Percentiles rank a stretch among this genome's conserved stretches.
These are phyloP conservation scores for Melanotaenia duboulayi DNA, from an alignment of 2,113 vertebrate species.

Conservation along the genomic window DNA sequence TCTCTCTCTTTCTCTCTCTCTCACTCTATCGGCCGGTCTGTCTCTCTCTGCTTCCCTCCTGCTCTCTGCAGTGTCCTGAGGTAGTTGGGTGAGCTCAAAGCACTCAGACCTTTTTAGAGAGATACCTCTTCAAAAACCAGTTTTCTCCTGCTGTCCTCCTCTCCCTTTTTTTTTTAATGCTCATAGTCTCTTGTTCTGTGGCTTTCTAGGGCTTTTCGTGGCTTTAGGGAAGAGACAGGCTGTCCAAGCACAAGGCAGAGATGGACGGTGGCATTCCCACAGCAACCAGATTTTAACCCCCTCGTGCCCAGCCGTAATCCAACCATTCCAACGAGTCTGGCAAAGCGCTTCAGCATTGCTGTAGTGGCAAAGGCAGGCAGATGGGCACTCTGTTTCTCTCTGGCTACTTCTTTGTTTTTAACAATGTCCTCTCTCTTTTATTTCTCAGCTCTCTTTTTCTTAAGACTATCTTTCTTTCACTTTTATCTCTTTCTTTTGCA, in stretches of 20 bases:
- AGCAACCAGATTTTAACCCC: slow-evolving; percentile 75
- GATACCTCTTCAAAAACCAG: slow-evolving; percentile 73
- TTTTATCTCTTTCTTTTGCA: slow-evolving; percentile 28
- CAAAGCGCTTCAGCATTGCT: slow-evolving; percentile 49
- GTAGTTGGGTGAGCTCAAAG: slow-evolving; percentile 81
- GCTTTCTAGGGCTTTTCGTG: slow-evolving; percentile 61
- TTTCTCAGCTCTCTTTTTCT: not conserved
- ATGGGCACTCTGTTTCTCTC: slow-evolving; percentile 36
- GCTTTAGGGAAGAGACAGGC: slow-evolving; percentile 59
- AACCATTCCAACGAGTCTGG: slow-evolving; percentile 39
- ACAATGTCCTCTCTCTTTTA: not conserved
- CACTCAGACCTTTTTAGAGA: slow-evolving; percentile 80
- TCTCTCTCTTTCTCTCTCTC: slow-evolving; percentile 24
- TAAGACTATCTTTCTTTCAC: not conserved
- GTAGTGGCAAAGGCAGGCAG: slow-evolving; percentile 46
- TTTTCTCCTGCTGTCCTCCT: slow-evolving; percentile 54
- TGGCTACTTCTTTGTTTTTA: slow-evolving; percentile 34
- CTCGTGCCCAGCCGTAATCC: slow-evolving; percentile 53
- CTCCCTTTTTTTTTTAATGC: slow-evolving; percentile 44
- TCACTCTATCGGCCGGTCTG: slow-evolving; percentile 13
- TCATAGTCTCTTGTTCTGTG: slow-evolving; percentile 52
- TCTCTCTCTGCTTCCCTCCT: slow-evolving; percentile 35
- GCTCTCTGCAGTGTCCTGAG: slow-evolving; percentile 81
- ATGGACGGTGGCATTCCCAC: slow-evolving; percentile 69
- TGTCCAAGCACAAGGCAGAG: slow-evolving; percentile 63